Base-by-base conservation (phyloP, 2,888 invertebrate species). In the Chymomyza caudatula region DNA sequence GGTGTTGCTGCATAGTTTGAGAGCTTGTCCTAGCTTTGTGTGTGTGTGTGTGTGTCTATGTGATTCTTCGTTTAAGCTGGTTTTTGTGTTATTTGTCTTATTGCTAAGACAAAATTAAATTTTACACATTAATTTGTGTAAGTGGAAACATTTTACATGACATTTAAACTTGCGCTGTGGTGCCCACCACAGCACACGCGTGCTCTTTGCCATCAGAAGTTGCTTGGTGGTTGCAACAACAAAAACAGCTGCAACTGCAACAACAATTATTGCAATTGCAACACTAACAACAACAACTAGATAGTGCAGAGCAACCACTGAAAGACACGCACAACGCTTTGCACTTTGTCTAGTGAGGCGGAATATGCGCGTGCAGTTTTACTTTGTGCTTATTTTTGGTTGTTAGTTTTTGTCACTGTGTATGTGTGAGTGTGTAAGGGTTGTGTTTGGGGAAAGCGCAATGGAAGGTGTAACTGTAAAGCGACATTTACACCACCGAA, bases 61-160 rank as follows among this genome's bases (percentile, higher is more conserved):
- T 23, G 15, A 13, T 37, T 37, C 29, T 2, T 37, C 8, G 44
- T 58, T 23, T 58, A 23, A 49, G 25, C 44, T 58, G 8, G 29
- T 13, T 56, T 54, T 60, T 60, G 55, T 56, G 42, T 67, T 62
- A 68, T 47, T 74, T 73, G 65, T 58, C 67, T 71, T 73, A 71
- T 70, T 63, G 67, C 65, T 61, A 20, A 77, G 75, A 74, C 77
- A 68, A 85, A 85, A 83, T 79, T 75, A 83, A 78, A 78, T 83
- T 83, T 72, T 75, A 80, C 83, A 85, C 85, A 83, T 85, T 83
- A 83, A 83, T 83, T 83, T 83, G 85, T 85, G 85, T 83, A 83
- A 83, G 85, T 83, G 82, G 80, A 85, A 83, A 80, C 85, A 80
- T 83, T 83, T 83, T 85, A 80, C 82, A 83, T 85, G 85, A 85